Evolutionary conservation across 2,797 vertebrate species (phyloP), one percentile per base, ranked within the genome.

Genomic region (Garrulus glandarius): DNA sequence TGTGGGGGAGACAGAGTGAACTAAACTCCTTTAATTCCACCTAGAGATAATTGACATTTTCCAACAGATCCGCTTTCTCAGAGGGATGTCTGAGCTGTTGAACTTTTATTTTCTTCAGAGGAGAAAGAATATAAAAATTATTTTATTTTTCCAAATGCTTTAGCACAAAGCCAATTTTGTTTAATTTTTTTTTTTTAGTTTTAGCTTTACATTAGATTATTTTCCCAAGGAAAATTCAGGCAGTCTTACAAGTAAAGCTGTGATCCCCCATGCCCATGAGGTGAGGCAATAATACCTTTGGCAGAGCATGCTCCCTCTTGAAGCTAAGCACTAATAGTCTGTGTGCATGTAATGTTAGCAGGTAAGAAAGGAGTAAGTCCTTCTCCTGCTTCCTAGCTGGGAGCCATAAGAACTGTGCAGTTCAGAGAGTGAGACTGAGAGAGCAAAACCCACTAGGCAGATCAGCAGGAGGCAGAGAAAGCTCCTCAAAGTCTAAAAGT

Each of bases 371-470:
- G 72, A 88, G 76, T 52, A 52, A 91, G 72, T 89, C 57, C 24
- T 84, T 77, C 69, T 80, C 17, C 60, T 71, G 4, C 49, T 87
- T 85, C 50, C 13, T 87, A 92, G 65, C 84, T 93, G 84, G 74
- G 57, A 93, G 83, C 71, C 29, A 13, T 34, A 55, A 52, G 60
- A 85, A 55, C 47, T 85, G 41, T 41, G 71, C 60, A 74, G 68
- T 91, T 84, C 89, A 91, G 69, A 68, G 81, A 89, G 91, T 49
- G 44, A 93, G 75, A 64, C 57, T 70, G 64, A 87, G 88, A 95
- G 72, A 78, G 77, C 75, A 89, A 70, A 92, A 86, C 50, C 84
- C 76, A 47, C 79, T 16, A 84, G 79, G 89, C 75, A 95, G 82
- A 93, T 36, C 87, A 95, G 82, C 89, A 83, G 90, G 79, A 27